A percentile compares a stretch with the other conserved stretches of the same genome.
Conservation (phyloP, 2,888 invertebrate genomes). For the Macrophya alboannulata region DNA sequence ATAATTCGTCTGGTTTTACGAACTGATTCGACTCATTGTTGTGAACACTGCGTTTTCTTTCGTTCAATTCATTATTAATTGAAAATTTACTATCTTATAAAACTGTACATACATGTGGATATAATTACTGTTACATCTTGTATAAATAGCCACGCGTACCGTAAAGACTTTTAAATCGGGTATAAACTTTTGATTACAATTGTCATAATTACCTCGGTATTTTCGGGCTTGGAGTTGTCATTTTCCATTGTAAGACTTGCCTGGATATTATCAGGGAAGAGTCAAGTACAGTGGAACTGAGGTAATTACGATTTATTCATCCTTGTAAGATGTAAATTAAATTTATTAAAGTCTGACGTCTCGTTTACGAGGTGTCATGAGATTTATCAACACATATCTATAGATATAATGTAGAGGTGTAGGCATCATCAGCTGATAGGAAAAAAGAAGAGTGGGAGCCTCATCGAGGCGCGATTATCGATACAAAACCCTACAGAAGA, state of each 20-base stretch:
- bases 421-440: conserved; percentile 22
- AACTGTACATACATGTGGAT: neutral
- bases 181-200: neutral
- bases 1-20: neutral
- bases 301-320: neutral
- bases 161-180: neutral
- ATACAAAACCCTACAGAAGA: neutral
- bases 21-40: neutral
- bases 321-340: neutral
- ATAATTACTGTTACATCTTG: neutral
- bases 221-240: conserved; percentile 15
- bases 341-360: conserved; percentile 21
- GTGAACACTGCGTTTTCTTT: neutral
- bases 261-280: neutral
- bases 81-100: neutral
- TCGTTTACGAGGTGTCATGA: conserved; percentile 14
- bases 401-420: neutral
- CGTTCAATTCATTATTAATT: neutral
- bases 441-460: neutral
- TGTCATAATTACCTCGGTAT: conserved; percentile 29
- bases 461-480: conserved; percentile 12
- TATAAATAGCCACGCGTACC: conserved; percentile 1
- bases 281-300: neutral
- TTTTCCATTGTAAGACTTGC: conserved; percentile 27
- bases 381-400: conserved; percentile 29